Evolutionary conservation across 2,888 invertebrate species (phyloP).

Genomic region (Idaea straminata): DNA sequence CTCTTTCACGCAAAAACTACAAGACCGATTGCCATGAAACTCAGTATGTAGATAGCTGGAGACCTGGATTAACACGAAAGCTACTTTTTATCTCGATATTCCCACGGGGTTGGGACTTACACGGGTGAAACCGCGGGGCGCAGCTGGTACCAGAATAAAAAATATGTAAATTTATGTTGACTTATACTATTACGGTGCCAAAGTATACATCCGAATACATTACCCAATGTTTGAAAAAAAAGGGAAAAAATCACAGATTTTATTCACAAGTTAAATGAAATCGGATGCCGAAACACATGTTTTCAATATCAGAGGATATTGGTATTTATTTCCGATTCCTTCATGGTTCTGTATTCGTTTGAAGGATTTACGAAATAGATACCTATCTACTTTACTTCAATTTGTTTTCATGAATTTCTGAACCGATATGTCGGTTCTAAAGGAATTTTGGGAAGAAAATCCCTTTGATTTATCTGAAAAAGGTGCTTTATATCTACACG

Average conservation of each 20-base stretch:
- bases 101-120: too few species aligned
- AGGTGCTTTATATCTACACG: background rate
- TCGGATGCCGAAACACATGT: background rate
- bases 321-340: background rate
- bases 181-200: background rate
- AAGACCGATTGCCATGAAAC: too few species aligned
- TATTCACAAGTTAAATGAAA: background rate
- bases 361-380: background rate
- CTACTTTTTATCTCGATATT: too few species aligned
- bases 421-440: background rate
- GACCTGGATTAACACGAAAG: too few species aligned
- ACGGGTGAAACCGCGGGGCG: too few species aligned
- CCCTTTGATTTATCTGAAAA: background rate
- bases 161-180: too few species aligned
- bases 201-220: background rate
- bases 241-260: background rate
- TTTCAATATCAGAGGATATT: slow-evolving; percentile 1
- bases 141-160: too few species aligned
- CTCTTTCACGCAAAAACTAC: too few species aligned
- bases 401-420: background rate
- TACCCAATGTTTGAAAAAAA: background rate
- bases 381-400: background rate
- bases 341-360: background rate
- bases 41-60: too few species aligned
- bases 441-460: background rate